Conservation (phyloP, 2,888 invertebrate species). For the Habrosyne pyritoides region DNA sequence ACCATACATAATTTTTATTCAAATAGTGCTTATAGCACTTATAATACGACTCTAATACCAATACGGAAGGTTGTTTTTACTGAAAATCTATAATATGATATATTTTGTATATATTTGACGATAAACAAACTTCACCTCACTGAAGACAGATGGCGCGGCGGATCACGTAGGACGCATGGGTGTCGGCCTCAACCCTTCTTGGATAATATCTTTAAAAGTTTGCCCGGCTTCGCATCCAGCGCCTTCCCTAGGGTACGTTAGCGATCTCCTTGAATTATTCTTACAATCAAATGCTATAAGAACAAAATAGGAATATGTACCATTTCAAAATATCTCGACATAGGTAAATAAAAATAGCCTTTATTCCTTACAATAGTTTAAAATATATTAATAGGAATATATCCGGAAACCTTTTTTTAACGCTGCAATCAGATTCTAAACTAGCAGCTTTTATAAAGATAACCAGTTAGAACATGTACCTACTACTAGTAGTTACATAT, state of each 20-base stretch:
- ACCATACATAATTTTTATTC: no score
- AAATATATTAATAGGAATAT: no score
- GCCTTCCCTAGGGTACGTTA: conserved; percentile 43
- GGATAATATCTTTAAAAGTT: conserved; percentile 84
- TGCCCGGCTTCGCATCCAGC: conserved; percentile 45
- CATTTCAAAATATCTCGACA: background rate
- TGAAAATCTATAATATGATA: background rate
- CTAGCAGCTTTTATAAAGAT: no score
- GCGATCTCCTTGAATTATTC: conserved; percentile 71
- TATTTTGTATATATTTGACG: conserved; percentile 28
- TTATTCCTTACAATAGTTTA: no score
- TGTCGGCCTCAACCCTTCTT: conserved; percentile 72
- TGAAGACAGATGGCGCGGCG: conserved; percentile 75
- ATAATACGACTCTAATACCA: no score
- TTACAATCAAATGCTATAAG: conserved; percentile 72
- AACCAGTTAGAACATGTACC: no score
- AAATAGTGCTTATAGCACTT: no score
- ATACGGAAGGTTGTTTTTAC: no score
- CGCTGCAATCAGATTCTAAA: no score
- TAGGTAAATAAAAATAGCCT: no score
- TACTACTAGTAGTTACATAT: no score
- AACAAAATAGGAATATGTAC: conserved; percentile 10
- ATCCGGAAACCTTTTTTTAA: no score
- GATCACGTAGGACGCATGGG: conserved; percentile 75
- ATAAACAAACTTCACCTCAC: conserved; percentile 73